Conservation (phyloP, 1,140 invertebrate genomes). For the Watersipora subatra region DNA sequence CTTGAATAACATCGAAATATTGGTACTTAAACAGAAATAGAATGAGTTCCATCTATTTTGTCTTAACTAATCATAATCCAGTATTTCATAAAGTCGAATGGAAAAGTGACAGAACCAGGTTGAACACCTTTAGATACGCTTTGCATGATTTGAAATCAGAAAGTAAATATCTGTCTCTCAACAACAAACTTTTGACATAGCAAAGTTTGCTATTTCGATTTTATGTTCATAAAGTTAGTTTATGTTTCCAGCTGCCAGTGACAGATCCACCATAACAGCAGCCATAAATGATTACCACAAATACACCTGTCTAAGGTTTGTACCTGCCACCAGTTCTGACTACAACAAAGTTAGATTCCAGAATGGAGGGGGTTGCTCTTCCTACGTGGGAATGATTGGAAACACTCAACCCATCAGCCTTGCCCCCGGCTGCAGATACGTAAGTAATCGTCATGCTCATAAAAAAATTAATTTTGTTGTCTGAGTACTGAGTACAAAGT, state of each 20-base stretch:
- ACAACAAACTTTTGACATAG: no score
- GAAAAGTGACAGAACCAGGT: no score
- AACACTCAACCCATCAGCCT: slow-evolving; percentile 16
- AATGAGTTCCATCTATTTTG: no score
- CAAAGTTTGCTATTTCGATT: no score
- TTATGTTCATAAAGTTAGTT: no score
- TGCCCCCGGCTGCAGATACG: slow-evolving; percentile 17
- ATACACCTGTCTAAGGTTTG: slow-evolving; percentile 29
- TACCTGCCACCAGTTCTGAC: slow-evolving; percentile 15
- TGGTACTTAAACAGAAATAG: no score
- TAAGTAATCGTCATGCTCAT: slow-evolving; percentile 12
- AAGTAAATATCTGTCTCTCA: no score
- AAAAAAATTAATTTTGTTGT: background rate
- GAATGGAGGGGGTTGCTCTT: slow-evolving; percentile 23
- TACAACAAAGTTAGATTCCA: slow-evolving; percentile 23
- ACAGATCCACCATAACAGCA: slow-evolving; percentile 22
- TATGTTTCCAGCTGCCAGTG: slow-evolving; percentile 22
- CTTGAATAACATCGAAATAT: no score
- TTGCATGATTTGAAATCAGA: no score
- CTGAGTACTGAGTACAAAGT: background rate
- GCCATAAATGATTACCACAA: slow-evolving; percentile 30
- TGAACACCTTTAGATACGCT: no score
- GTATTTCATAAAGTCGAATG: no score
- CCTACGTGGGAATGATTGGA: slow-evolving; percentile 18
- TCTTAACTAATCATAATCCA: no score